A percentile compares a stretch with the other conserved stretches of the same genome.
Evolutionary conservation across 2,888 invertebrate genomes (phyloP).

Genomic region (Dasysyrphus tricinctus): DNA sequence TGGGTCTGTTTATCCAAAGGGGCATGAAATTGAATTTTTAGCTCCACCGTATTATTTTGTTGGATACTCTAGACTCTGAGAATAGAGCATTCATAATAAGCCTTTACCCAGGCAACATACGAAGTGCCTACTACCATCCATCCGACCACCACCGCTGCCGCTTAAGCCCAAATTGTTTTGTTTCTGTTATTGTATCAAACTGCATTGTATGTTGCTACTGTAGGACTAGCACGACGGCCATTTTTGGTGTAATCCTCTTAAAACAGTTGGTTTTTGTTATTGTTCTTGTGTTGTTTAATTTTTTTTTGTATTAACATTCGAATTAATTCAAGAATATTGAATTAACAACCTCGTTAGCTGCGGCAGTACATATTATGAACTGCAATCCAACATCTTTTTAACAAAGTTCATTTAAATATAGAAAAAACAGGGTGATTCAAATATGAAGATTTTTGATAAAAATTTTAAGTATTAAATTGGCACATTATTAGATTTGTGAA

Average conservation of each 20-base stretch:
- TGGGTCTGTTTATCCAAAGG: slow-evolving; percentile 77
- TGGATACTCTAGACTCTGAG: slow-evolving; percentile 6
- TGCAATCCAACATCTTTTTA: background rate
- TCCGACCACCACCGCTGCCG: background rate
- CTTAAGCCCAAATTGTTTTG: slow-evolving; percentile 65
- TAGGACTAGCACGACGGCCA: background rate
- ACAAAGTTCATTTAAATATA: too few species aligned
- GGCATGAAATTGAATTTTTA: slow-evolving; percentile 81
- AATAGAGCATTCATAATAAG: slow-evolving; percentile 43
- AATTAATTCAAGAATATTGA: slow-evolving; percentile 61
- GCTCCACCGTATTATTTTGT: slow-evolving; percentile 57
- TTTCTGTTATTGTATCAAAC: slow-evolving; percentile 55
- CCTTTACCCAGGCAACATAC: slow-evolving; percentile 29
- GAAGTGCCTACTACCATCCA: slow-evolving; percentile 1
- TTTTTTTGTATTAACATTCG: slow-evolving; percentile 53
- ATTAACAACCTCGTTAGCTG: slow-evolving; percentile 67
- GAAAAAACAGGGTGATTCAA: background rate
- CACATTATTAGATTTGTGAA: too few species aligned
- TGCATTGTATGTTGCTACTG: background rate
- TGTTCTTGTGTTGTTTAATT: background rate
- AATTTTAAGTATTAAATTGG: too few species aligned
- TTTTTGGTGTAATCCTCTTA: slow-evolving; percentile 65
- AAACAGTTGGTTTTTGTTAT: slow-evolving; percentile 40
- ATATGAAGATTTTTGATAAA: background rate
- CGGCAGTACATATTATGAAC: slow-evolving; percentile 9